Base-by-base conservation (phyloP, 1,140 invertebrate species). In the Eumaeus atala region DNA sequence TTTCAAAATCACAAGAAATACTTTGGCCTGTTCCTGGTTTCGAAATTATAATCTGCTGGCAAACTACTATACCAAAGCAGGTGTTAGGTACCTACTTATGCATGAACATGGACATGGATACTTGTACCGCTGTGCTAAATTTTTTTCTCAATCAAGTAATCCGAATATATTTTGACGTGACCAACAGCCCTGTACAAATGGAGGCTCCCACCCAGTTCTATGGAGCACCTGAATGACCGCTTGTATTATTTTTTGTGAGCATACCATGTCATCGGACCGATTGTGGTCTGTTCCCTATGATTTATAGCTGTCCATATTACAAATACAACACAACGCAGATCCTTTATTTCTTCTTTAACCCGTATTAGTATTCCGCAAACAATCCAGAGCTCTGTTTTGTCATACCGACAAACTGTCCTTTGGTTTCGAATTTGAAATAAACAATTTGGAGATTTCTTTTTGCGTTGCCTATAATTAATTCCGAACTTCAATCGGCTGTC, bases 271-370 rank as follows among this genome's bases (percentile, higher is more conserved):
- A 86, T 77, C 83, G 80, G 80, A 72, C 74, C 80, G 83, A 84
- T 77, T 86, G 80, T 84, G 74, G 73, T 77, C 79, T 61, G 73
- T 80, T 79, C 83, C 73, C 83, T 86, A 86, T 86, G 83, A 86
- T 84, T 81, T 86, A 86, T 84, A 70, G 80, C 74, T 72, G 80
- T 77, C 76, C 80, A 80, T 81, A 83, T 83, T 83, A 83, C 77
- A 83, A 86, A 86, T 86, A 81, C 80, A 76, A 84, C 78, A 85
- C 75, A 82, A 73, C 70, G 67, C 77, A 28, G 70, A 76, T 73
- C 77, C 80, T 84, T 84, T 84, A 83, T 84, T 86, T 86, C 80
- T 84, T 86, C 77, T 84, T 86, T 82, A 86, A 77, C 67, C 64
- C 75, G 78, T 84, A 86, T 86, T 86, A 86, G 83, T 86, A 86